Conservation (phyloP, 2,888 invertebrate genomes). For the Nephrotoma flavescens region DNA sequence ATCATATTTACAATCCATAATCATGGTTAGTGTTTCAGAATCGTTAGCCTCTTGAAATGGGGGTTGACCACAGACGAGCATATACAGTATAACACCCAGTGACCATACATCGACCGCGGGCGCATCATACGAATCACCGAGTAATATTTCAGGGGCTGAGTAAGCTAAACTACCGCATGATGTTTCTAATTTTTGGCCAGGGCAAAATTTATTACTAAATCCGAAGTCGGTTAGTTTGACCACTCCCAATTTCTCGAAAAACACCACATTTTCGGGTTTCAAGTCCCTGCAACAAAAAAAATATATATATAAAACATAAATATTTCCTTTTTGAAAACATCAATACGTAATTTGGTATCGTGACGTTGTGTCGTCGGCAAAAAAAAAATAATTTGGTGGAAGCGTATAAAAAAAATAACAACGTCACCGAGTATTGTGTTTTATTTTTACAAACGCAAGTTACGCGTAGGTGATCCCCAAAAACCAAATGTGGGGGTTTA, state of each 20-base stretch:
- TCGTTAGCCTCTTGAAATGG: slow-evolving; percentile 99
- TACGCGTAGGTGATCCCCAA: not conserved
- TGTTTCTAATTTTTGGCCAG: slow-evolving; percentile 92
- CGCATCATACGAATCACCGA: slow-evolving; percentile 97
- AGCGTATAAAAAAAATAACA: not conserved
- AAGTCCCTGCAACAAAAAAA: slow-evolving; percentile 52
- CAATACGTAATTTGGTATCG: not conserved
- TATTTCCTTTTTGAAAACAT: not conserved
- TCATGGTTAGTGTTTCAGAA: slow-evolving; percentile 97
- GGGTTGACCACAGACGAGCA: slow-evolving; percentile 94
- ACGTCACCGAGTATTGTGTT: not conserved
- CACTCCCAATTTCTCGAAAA: slow-evolving; percentile 91
- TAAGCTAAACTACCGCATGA: slow-evolving; percentile 98
- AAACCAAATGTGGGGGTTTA: slow-evolving; percentile 1
- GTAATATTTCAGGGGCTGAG: slow-evolving; percentile 95
- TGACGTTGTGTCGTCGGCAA: not conserved
- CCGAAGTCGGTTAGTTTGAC: slow-evolving; percentile 99
- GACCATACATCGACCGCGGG: slow-evolving; percentile 99
- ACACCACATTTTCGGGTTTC: slow-evolving; percentile 99
- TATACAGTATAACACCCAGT: slow-evolving; percentile 93
- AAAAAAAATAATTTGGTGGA: not conserved
- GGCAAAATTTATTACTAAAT: slow-evolving; percentile 88
- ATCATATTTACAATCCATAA: slow-evolving; percentile 97
- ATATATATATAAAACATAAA: not conserved
- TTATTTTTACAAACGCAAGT: not conserved